These are phyloP conservation scores for Rhyacichthys aspro DNA, from an alignment of 2,797 vertebrate genomes.

Conservation along the genomic window DNA sequence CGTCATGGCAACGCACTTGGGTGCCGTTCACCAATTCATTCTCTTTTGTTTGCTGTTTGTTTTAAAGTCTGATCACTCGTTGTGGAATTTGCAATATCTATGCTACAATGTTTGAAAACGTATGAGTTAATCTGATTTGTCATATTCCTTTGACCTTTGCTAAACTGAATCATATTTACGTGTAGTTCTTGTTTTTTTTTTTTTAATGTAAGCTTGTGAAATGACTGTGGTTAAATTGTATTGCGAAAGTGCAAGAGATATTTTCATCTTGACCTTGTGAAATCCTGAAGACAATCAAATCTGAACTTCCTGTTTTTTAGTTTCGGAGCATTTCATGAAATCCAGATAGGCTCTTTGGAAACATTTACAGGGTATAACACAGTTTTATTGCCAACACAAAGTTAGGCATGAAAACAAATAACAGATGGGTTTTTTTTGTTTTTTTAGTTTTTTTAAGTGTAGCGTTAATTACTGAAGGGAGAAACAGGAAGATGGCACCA, in stretches of 20 bases:
- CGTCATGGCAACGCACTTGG: slow-evolving; percentile 75
- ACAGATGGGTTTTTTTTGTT: too few relatives aligned
- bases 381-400: neutral
- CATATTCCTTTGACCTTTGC: neutral
- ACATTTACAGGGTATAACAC: neutral
- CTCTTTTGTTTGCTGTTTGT: slow-evolving; percentile 70
- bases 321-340: slow-evolving; percentile 11
- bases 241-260: neutral
- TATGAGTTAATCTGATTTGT: too few relatives aligned
- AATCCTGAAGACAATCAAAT: neutral
- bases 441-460: too few relatives aligned
- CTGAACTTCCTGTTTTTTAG: slow-evolving; percentile 46
- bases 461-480: neutral
- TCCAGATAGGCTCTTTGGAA: neutral
- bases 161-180: neutral
- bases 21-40: slow-evolving; percentile 52
- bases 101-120: slow-evolving; percentile 23
- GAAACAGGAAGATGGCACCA: slow-evolving; percentile 15
- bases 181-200: slow-evolving; percentile 9
- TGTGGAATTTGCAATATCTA: slow-evolving; percentile 62
- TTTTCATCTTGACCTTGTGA: slow-evolving; percentile 2
- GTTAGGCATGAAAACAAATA: neutral
- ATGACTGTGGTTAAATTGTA: slow-evolving; percentile 24
- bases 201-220: slow-evolving; percentile 29
- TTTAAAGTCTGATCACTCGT: slow-evolving; percentile 59